These are phyloP conservation scores for Capitulum mitella DNA, from an alignment of 2,888 invertebrate genomes.

Conservation along the genomic window DNA sequence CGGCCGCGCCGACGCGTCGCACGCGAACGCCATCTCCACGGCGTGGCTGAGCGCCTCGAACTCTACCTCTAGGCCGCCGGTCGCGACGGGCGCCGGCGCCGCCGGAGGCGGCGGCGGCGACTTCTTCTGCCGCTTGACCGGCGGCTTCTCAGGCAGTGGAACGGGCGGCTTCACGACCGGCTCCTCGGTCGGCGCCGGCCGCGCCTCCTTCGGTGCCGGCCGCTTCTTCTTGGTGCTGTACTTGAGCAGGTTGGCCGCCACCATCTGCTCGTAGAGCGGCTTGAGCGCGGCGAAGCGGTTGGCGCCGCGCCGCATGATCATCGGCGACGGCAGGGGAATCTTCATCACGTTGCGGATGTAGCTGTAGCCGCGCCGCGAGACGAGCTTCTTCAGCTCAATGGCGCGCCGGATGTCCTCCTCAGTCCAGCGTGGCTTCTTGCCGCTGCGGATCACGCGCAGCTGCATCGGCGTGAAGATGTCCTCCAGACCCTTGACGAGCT, in stretches of 20 bases:
- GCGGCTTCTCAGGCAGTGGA: not conserved
- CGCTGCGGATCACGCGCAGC: not conserved
- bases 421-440: not conserved
- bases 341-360: not conserved
- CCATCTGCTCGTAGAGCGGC: not conserved
- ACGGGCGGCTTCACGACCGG: not conserved
- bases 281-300: not conserved
- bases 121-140: not conserved
- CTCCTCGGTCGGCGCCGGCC: not conserved
- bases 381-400: conserved; percentile 15
- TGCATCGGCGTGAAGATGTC: conserved; percentile 14
- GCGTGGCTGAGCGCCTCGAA: not conserved
- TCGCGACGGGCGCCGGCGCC: not conserved
- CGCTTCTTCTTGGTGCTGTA: conserved; percentile 2
- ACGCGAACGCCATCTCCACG: not conserved
- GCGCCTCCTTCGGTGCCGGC: not conserved
- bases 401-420: conserved; percentile 21
- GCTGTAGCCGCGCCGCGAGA: conserved; percentile 10
- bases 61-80: not conserved
- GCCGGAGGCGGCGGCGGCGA: not conserved
- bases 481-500: not conserved
- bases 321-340: not conserved
- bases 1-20: not conserved
- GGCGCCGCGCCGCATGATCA: not conserved
- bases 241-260: not conserved